Conservation (phyloP, 2,113 vertebrate species). For the Sarotherodon lohbergeri region DNA sequence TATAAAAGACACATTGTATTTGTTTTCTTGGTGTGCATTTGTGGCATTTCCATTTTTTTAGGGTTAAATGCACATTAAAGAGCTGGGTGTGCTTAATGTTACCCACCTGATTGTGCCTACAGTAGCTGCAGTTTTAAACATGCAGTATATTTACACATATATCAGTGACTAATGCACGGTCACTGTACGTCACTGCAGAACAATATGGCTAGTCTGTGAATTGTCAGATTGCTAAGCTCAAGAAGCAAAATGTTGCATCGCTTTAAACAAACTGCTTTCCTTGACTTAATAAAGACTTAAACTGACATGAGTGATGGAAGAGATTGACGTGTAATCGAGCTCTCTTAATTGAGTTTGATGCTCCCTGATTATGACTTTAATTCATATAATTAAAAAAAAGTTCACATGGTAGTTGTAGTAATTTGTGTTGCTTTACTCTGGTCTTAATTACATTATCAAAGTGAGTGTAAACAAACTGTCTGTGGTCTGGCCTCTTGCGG, state of each 20-base stretch:
- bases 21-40: not conserved
- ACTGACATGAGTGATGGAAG: not conserved
- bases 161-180: not conserved
- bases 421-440: constrained; percentile 1
- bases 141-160: not conserved
- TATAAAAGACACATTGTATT: not conserved
- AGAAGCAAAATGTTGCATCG: not conserved
- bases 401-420: not conserved
- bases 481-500: constrained; percentile 5
- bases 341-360: not conserved
- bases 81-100: not conserved
- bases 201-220: not conserved
- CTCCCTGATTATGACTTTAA: not conserved
- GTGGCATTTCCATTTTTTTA: not conserved
- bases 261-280: not conserved
- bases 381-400: not conserved
- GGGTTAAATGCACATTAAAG: not conserved
- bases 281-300: not conserved
- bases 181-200: not conserved
- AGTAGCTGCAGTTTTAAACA: not conserved
- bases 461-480: constrained; percentile 20
- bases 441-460: constrained; percentile 31
- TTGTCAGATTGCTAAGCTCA: not conserved
- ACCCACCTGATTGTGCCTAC: not conserved
- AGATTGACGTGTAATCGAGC: not conserved